Percentiles rank a stretch among this genome's conserved stretches.
Evolutionary conservation across 2,888 invertebrate genomes (phyloP).

Genomic region (Eupithecia insigniata): DNA sequence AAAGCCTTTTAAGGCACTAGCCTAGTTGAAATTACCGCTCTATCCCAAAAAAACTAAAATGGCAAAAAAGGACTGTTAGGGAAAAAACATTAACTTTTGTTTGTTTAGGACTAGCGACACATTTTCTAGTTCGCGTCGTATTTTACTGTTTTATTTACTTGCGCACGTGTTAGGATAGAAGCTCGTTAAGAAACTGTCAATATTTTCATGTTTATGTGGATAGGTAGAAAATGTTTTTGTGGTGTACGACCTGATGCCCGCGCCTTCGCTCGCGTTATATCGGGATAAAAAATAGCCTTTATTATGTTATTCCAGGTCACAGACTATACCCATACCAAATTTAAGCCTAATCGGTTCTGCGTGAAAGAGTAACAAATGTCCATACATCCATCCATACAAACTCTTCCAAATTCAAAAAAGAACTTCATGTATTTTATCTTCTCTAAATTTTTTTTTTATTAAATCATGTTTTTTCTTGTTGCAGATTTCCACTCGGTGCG

Average conservation of each 20-base stretch:
- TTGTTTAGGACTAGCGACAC: conserved; percentile 45
- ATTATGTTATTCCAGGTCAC: no score
- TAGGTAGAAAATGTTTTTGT: no score
- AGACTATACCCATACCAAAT: no score
- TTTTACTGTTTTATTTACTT: conserved; percentile 32
- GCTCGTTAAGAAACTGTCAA: neutral
- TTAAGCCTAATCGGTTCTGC: no score
- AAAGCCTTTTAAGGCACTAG: neutral
- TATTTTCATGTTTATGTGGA: neutral
- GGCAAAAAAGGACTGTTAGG: conserved; percentile 18
- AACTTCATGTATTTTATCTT: neutral
- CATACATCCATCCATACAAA: no score
- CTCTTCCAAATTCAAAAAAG: neutral
- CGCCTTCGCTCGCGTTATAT: no score
- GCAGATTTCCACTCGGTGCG: conserved; percentile 15
- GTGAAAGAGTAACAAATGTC: no score
- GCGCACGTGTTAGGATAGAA: conserved; percentile 3
- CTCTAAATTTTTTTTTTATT: neutral
- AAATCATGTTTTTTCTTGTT: conserved; percentile 12
- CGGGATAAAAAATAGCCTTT: no score
- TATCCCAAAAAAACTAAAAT: conserved; percentile 22
- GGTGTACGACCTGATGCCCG: no score
- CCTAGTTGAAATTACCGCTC: neutral
- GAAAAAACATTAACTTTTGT: conserved; percentile 40
- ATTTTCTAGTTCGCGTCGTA: conserved; percentile 21